These are phyloP conservation scores for Lepidocyrtinus sp. DNA, from an alignment of 2,888 invertebrate species.

Conservation along the genomic window DNA sequence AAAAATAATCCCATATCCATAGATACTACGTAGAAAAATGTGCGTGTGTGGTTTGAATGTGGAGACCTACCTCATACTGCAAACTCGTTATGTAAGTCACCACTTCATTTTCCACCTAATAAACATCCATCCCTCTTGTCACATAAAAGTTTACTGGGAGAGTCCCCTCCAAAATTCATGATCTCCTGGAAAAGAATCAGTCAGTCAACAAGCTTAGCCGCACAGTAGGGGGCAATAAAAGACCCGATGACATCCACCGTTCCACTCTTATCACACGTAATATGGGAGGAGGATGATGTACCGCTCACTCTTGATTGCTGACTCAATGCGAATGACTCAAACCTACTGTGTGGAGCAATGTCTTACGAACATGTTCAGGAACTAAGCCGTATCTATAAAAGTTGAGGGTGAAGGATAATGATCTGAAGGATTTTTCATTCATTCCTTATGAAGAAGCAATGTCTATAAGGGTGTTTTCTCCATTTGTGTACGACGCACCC, in stretches of 20 bases:
- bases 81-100: slow-evolving; percentile 63
- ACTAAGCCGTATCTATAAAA: slow-evolving; percentile 2
- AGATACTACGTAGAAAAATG: slow-evolving; percentile 12
- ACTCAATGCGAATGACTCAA: no score
- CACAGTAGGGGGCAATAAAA: slow-evolving; percentile 49
- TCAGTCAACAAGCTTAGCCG: slow-evolving; percentile 52
- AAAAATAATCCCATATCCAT: no score
- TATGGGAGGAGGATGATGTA: slow-evolving; percentile 35
- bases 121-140: slow-evolving; percentile 41
- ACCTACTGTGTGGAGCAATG: no score
- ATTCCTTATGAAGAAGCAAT: slow-evolving; percentile 30
- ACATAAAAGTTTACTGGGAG: slow-evolving; percentile 37
- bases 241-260: slow-evolving; percentile 46
- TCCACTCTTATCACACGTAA: slow-evolving; percentile 39
- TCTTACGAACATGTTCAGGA: no score
- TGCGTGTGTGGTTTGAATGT: slow-evolving; percentile 36
- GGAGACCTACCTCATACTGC: slow-evolving; percentile 50
- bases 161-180: slow-evolving; percentile 34
- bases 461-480: no score
- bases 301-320: no score
- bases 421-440: slow-evolving; percentile 40
- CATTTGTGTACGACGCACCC: no score
- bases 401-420: slow-evolving; percentile 28
- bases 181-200: slow-evolving; percentile 46
- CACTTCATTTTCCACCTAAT: slow-evolving; percentile 61